Evolutionary conservation across 2,797 vertebrate genomes (phyloP).

Genomic region (Antrozous pallidus): DNA sequence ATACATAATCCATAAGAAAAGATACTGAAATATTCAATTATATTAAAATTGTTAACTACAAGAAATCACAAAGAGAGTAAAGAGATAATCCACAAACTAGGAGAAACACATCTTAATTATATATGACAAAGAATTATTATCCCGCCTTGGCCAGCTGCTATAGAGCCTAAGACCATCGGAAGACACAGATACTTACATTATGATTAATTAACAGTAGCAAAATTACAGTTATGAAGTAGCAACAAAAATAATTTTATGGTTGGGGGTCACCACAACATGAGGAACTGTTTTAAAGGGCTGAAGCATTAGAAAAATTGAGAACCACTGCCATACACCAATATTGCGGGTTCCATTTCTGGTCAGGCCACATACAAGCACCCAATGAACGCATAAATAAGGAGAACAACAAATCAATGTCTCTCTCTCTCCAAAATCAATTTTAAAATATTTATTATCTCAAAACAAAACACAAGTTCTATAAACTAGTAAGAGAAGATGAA

Average conservation of each 20-base stretch:
- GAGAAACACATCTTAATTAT: not conserved
- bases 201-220: no score
- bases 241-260: no score
- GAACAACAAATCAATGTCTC: not conserved
- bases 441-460: not conserved
- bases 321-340: not conserved
- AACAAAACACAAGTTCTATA: constrained; percentile 7
- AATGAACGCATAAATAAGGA: not conserved
- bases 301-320: no score
- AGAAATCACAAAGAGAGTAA: constrained; percentile 8
- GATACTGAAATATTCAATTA: not conserved
- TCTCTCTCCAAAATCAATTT: not conserved
- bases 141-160: no score
- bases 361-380: not conserved
- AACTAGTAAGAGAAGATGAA: not conserved
- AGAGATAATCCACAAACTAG: not conserved
- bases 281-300: no score
- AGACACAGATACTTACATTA: no score
- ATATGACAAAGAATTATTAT: not conserved
- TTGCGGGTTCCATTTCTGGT: not conserved
- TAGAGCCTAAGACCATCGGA: no score
- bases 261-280: no score
- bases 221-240: no score
- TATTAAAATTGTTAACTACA: not conserved
- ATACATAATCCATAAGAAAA: not conserved